Percentiles rank a stretch among this genome's conserved stretches.
These are phyloP conservation scores for Craterocephalus amniculus DNA, from an alignment of 2,797 vertebrate species.

Conservation along the genomic window DNA sequence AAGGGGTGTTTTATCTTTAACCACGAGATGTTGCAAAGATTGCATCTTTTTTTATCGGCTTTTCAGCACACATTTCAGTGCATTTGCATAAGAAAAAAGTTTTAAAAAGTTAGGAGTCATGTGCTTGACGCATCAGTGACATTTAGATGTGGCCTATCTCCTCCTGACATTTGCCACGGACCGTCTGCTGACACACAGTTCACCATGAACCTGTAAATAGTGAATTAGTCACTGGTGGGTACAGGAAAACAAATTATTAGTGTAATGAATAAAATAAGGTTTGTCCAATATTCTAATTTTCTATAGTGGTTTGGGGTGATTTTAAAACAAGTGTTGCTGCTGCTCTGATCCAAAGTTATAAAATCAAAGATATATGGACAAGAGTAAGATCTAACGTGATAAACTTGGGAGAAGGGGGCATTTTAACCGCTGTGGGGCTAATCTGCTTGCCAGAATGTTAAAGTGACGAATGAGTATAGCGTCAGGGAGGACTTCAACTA, in stretches of 20 bases:
- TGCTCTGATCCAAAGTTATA: slow-evolving; percentile 6
- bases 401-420: slow-evolving; percentile 37
- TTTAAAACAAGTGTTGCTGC: slow-evolving; percentile 9
- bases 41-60: slow-evolving; percentile 14
- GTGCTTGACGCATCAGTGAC: slow-evolving; percentile 49
- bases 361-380: slow-evolving; percentile 37
- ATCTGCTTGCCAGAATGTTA: slow-evolving; percentile 44
- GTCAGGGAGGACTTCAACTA: slow-evolving; percentile 40
- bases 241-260: slow-evolving; percentile 9
- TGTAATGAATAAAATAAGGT: slow-evolving; percentile 1
- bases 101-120: slow-evolving; percentile 24
- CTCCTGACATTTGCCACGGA: slow-evolving; percentile 61
- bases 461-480: slow-evolving; percentile 50
- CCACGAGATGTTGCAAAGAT: not conserved
- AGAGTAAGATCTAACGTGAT: slow-evolving; percentile 52
- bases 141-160: slow-evolving; percentile 62
- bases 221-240: slow-evolving; percentile 42
- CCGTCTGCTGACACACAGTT: slow-evolving; percentile 34
- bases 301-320: not conserved
- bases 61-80: slow-evolving; percentile 25
- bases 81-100: slow-evolving; percentile 52
- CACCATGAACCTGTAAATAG: slow-evolving; percentile 49
- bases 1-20: not conserved
- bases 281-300: slow-evolving; percentile 7
- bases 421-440: slow-evolving; percentile 16